These are phyloP conservation scores for Polypterus senegalus DNA, from an alignment of 2,113 vertebrate genomes.

Conservation along the genomic window DNA sequence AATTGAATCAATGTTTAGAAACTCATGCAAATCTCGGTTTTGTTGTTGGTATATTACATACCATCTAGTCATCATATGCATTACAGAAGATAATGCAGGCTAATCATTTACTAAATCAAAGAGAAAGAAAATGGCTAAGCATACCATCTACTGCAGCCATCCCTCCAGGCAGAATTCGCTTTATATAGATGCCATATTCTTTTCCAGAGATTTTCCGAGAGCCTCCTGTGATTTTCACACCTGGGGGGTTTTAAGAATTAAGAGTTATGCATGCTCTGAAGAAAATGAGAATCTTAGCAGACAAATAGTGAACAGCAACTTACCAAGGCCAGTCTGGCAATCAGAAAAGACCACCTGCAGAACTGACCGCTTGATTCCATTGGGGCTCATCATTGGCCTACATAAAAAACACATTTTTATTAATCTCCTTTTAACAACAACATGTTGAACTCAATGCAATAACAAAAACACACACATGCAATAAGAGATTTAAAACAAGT, in stretches of 20 bases:
- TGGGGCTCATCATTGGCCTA: slow-evolving; percentile 74
- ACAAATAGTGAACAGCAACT: slow-evolving; percentile 19
- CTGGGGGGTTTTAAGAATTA: slow-evolving; percentile 25
- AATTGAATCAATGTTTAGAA: too few species aligned
- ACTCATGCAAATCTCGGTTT: too few species aligned
- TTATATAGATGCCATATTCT: slow-evolving; percentile 73
- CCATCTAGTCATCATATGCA: too few species aligned
- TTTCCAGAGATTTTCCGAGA: slow-evolving; percentile 59
- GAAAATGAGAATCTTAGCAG: too few species aligned
- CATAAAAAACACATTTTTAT: slow-evolving; percentile 7
- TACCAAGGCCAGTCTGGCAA: slow-evolving; percentile 69
- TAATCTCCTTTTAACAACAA: too few species aligned
- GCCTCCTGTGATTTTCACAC: slow-evolving; percentile 72
- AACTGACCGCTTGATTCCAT: slow-evolving; percentile 62
- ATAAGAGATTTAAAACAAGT: too few species aligned
- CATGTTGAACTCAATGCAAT: too few species aligned
- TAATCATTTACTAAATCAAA: too few species aligned
- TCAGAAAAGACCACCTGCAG: slow-evolving; percentile 62
- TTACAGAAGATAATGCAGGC: too few species aligned
- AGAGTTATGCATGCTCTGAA: too few species aligned
- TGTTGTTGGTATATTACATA: too few species aligned
- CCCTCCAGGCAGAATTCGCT: slow-evolving; percentile 59
- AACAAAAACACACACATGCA: too few species aligned
- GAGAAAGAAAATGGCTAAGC: slow-evolving; percentile 1
- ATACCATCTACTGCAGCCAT: slow-evolving; percentile 62